Conservation (phyloP, 2,797 vertebrate species). For the Arctocebus calabarensis region DNA sequence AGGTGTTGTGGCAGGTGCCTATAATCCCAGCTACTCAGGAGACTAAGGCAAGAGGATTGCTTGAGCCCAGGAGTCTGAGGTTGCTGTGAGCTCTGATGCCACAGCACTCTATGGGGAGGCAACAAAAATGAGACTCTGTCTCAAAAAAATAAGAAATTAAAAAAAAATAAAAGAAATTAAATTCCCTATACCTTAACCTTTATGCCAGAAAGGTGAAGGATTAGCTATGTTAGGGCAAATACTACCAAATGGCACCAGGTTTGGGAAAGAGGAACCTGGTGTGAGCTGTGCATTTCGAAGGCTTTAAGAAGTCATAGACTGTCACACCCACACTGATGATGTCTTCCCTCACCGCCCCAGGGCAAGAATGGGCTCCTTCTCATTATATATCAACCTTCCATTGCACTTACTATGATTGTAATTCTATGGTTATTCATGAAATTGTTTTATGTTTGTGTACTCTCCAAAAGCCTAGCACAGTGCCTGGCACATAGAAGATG, state of each 20-base stretch:
- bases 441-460: background rate
- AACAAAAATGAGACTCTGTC: too few species aligned
- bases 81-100: too few species aligned
- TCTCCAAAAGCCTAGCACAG: background rate
- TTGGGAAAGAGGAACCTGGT: background rate
- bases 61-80: too few species aligned
- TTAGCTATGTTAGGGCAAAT: background rate
- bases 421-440: background rate
- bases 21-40: too few species aligned
- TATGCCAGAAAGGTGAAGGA: background rate
- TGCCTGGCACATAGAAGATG: background rate
- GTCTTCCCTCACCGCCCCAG: background rate
- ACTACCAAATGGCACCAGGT: background rate
- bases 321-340: background rate
- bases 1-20: too few species aligned
- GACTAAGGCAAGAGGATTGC: too few species aligned
- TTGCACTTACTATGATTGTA: background rate
- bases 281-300: background rate
- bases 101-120: too few species aligned
- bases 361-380: background rate
- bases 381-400: background rate
- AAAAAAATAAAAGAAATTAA: background rate
- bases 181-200: background rate
- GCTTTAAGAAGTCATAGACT: background rate
- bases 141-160: too few species aligned